Evolutionary conservation across 2,888 invertebrate genomes (phyloP).

Genomic region (Dermolepida albohirtum): DNA sequence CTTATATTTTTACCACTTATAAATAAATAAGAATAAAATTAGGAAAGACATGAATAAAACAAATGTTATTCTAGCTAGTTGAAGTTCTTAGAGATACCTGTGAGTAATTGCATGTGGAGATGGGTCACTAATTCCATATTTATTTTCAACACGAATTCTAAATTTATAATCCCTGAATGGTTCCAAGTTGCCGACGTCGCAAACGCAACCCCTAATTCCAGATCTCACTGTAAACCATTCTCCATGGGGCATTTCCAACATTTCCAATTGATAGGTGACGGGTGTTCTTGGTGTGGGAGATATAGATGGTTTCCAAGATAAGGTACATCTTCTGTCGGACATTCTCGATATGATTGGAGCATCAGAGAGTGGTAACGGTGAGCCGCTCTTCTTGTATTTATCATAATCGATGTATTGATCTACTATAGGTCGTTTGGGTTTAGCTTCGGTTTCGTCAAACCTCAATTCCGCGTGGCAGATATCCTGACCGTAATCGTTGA

Average conservation of each 20-base stretch:
- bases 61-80: neutral
- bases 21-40: too few species aligned
- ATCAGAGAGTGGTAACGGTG: constrained; percentile 89
- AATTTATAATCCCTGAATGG: constrained; percentile 96
- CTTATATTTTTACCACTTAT: too few species aligned
- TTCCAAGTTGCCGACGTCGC: constrained; percentile 89
- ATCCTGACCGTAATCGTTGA: constrained; percentile 87
- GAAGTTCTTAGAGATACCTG: constrained; percentile 58
- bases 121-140: constrained; percentile 96
- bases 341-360: constrained; percentile 93
- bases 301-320: constrained; percentile 95
- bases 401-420: constrained; percentile 89
- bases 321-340: constrained; percentile 87
- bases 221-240: constrained; percentile 92
- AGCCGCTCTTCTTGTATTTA: constrained; percentile 83
- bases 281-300: constrained; percentile 87
- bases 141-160: constrained; percentile 95
- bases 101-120: constrained; percentile 90
- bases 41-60: too few species aligned
- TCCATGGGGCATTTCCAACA: constrained; percentile 90
- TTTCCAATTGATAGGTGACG: constrained; percentile 95
- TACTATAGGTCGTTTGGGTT: constrained; percentile 74
- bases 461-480: constrained; percentile 82
- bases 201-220: constrained; percentile 88
- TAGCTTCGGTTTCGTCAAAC: constrained; percentile 77